Conservation (phyloP, 1,140 invertebrate genomes). For the Tetranychus cinnabarinus region DNA sequence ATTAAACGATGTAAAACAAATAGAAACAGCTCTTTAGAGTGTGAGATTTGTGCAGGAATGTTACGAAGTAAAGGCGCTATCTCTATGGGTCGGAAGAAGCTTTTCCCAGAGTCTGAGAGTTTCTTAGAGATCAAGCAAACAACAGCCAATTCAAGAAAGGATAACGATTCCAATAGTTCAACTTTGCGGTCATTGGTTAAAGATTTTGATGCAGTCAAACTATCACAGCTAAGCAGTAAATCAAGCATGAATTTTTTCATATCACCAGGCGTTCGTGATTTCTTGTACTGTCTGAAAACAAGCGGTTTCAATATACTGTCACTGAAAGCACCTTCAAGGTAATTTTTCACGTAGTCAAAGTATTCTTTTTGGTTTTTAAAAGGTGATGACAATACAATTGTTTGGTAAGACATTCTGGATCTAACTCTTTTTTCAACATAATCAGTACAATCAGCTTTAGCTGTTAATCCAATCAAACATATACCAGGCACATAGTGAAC, state of each 20-base stretch:
- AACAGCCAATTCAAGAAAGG: not conserved
- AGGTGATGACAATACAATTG: not conserved
- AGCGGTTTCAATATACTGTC: not conserved
- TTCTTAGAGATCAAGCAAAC: not conserved
- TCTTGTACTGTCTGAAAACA: not conserved
- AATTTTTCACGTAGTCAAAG: not conserved
- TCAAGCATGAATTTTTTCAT: not conserved
- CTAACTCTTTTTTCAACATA: constrained; percentile 1
- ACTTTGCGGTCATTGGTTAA: not conserved
- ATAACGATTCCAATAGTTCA: not conserved
- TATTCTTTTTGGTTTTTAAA: not conserved
- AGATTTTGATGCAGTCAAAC: not conserved
- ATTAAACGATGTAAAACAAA: not conserved
- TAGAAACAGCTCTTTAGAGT: not conserved
- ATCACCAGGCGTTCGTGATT: not conserved
- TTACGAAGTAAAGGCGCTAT: not conserved
- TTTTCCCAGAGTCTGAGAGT: too few relatives aligned
- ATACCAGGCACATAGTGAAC: constrained; percentile 2
- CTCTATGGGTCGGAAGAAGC: not conserved
- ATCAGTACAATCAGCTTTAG: constrained; percentile 2
- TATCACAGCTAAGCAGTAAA: not conserved
- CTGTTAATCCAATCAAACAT: constrained; percentile 3
- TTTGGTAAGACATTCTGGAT: not conserved
- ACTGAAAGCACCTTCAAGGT: not conserved
- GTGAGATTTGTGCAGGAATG: not conserved